Evolutionary conservation across 2,797 vertebrate species (phyloP), one percentile per base, ranked within the genome.

Genomic region (Neostethus bicornis): DNA sequence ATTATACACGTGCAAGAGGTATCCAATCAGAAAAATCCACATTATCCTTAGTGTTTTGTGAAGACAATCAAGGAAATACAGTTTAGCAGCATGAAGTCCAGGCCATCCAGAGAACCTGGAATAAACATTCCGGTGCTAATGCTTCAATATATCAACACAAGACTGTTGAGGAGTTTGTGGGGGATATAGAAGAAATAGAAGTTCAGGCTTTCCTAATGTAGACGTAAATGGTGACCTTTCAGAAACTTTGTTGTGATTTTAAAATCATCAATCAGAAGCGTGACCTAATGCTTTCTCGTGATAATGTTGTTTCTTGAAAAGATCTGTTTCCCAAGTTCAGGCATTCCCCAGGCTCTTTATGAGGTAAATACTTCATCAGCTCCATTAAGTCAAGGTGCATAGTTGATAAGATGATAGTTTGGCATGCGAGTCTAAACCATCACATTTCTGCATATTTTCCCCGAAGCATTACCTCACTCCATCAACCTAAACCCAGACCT

Each of bases 41-140:
- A 44, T 61, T 64, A 79, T 49, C 66, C 67, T 24, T 45, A 61
- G 73, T 79, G 47, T 60, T 66, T 61, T 80, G 66, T 72, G 75
- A 73, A 77, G 80, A 79, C 70, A 55, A 70, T 52, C 75, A 86
- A 77, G 62, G 80, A 87, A 80, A 84, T 54, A 75, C 71, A 79
- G 80, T 90, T 86, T 75, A 88, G 63, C 49, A 86, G 81, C 85
- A 89, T 83, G 81, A 86, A 84, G 81, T 83, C n/a, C n/a, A n/a
- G n/a, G 75, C 81, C 80, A 80, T 85, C 80, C 82, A 83, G 73
- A 66, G 68, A 79, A 64, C 62, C 68, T 73, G 64, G 70, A 66
- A 83, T 85, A 82, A 85, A 85, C 76, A 84, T 66, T 67, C 34
- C 10, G 59, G 67, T 57, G 55, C 77, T 75, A 79, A 85, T 70